These are phyloP conservation scores for Graptemys geographica DNA, from an alignment of 2,797 vertebrate species.

Conservation along the genomic window DNA sequence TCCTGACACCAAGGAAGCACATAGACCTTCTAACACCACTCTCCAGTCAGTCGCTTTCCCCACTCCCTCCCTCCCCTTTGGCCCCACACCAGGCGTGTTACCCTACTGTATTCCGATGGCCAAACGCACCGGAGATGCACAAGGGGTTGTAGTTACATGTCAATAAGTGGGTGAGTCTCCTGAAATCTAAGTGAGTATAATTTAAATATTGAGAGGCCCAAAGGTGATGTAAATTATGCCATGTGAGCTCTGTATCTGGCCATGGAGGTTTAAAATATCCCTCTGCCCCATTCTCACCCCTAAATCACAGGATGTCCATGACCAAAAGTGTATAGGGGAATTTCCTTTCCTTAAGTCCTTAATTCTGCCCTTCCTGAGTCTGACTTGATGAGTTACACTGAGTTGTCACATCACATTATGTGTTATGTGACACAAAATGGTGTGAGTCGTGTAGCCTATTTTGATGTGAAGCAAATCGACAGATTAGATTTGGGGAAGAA, in stretches of 20 bases:
- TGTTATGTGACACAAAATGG: not conserved
- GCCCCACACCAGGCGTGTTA: not conserved
- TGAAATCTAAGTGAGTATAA: not conserved
- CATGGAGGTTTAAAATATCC: slow-evolving; percentile 14
- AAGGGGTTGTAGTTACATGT: not conserved
- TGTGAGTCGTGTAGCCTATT: not conserved
- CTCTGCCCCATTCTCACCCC: not conserved
- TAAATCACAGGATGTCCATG: not conserved
- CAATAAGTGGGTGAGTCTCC: not conserved
- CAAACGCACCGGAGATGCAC: not conserved
- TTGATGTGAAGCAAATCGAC: slow-evolving; percentile 5
- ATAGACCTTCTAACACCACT: not conserved
- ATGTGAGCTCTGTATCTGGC: not conserved
- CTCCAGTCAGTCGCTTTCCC: too few relatives aligned
- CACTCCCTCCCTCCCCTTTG: not conserved
- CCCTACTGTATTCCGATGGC: not conserved
- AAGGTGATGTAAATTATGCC: not conserved
- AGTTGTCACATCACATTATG: slow-evolving; percentile 27
- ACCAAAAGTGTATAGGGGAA: not conserved
- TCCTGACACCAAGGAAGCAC: not conserved
- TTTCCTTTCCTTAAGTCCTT: not conserved
- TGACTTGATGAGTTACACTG: not conserved
- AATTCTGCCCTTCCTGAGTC: not conserved
- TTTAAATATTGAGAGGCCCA: not conserved
- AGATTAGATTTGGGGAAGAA: slow-evolving; percentile 18